A percentile compares a stretch with the other conserved stretches of the same genome.
Conservation (phyloP, 1,140 invertebrate genomes). For the Drosophila nigrodunni region DNA sequence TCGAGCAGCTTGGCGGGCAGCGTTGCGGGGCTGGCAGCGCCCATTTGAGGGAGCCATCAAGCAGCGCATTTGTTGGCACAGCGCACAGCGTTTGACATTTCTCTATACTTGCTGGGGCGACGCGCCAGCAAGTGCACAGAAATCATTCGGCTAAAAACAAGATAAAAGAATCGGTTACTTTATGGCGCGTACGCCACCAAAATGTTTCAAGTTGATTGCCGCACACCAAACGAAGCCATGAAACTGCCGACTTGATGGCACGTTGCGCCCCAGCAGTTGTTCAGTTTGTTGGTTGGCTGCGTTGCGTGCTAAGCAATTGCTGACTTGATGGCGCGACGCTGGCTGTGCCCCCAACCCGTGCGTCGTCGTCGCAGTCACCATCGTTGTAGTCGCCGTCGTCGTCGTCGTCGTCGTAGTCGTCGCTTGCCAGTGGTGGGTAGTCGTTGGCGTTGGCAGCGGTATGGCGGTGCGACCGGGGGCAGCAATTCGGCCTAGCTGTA, state of each 20-base stretch:
- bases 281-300: slow-evolving; percentile 36
- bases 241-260: slow-evolving; percentile 61
- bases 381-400: slow-evolving; percentile 23
- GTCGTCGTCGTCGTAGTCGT: slow-evolving; percentile 40
- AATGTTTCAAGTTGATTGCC: slow-evolving; percentile 65
- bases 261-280: slow-evolving; percentile 65
- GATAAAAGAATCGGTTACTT: slow-evolving; percentile 70
- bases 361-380: slow-evolving; percentile 31
- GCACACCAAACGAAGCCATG: slow-evolving; percentile 19
- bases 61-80: slow-evolving; percentile 65
- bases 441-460: slow-evolving; percentile 39
- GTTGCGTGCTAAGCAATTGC: slow-evolving; percentile 19
- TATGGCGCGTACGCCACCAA: slow-evolving; percentile 80
- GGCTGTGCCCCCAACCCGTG: slow-evolving; percentile 61
- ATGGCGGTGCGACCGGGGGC: slow-evolving; percentile 13
- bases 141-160: slow-evolving; percentile 49
- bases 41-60: slow-evolving; percentile 82
- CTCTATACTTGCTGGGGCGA: slow-evolving; percentile 80
- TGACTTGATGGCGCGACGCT: slow-evolving; percentile 64
- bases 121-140: slow-evolving; percentile 68
- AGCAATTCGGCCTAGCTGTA: slow-evolving; percentile 2
- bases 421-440: slow-evolving; percentile 63
- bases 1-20: slow-evolving; percentile 52
- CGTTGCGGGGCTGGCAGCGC: slow-evolving; percentile 69
- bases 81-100: slow-evolving; percentile 79